phyloP scores from a whole-genome alignment of 2,888 invertebrate genomes.

The Meta bourneti region DNA sequence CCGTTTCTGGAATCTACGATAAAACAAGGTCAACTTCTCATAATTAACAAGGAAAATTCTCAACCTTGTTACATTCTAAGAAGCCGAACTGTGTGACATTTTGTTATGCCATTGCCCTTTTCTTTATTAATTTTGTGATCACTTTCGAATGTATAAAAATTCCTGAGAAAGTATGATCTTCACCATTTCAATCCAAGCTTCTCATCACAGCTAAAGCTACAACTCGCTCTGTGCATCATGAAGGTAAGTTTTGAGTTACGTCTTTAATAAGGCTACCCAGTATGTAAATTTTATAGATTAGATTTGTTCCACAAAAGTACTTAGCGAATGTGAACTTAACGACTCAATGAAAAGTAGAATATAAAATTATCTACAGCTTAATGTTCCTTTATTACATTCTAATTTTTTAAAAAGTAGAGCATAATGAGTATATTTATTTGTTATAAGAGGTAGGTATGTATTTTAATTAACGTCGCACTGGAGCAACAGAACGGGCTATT shows the following conservation, averaged over 20 bases:
- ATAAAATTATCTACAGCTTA: too few species aligned
- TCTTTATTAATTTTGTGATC: background rate
- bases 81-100: background rate
- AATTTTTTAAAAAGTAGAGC: too few species aligned
- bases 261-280: background rate
- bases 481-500: too few species aligned
- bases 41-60: background rate
- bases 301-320: too few species aligned
- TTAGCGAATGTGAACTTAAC: too few species aligned
- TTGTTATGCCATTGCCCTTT: background rate
- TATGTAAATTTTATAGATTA: too few species aligned
- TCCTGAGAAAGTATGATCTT: background rate
- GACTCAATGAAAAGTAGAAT: too few species aligned
- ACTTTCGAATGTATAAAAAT: conserved; percentile 2
- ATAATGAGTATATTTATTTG: too few species aligned
- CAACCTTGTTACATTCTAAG: background rate
- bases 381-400: too few species aligned
- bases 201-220: background rate
- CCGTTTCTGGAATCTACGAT: background rate
- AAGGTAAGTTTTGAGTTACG: background rate
- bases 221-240: background rate
- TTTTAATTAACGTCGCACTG: too few species aligned
- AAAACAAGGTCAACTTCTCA: background rate
- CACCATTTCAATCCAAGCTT: background rate
- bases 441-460: too few species aligned